Evolutionary conservation across 1,140 invertebrate species (phyloP), one percentile per base, ranked within the genome.

Genomic region (Prorops nasuta): DNA sequence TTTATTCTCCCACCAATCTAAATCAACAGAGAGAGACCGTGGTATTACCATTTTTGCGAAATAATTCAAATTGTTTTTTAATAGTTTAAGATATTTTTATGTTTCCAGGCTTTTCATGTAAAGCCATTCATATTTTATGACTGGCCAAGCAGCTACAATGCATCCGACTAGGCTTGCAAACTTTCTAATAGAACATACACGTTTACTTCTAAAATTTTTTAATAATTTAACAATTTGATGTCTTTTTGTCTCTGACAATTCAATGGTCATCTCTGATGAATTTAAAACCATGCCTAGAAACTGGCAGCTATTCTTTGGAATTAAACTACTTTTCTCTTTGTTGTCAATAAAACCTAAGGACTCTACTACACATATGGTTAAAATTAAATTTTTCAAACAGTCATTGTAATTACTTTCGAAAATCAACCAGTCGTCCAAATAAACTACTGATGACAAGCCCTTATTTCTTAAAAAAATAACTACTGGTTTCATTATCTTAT

Each of bases 401-500:
- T 51, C 21, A 7, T 28, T 3, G 3, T 31, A 45, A 8, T 44
- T 43, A 31, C 58, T 31, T 10, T 56, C 56, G 15, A 67, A 38
- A 8, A 66, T 42, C 1, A 66, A 43, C 32, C 63, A 53, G 34
- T 67, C 64, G 45, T 67, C 64, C 21, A 67, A 41, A 49, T 67
- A 69, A 18, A 58, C 47, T 9, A 70, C 61, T 9, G 57, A 56
- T 34, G 51, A 1, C 17, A 51, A 45, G 8, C 51, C 50, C 43
- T 42, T 35, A 36, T 51, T 3, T 42, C 54, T 34, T 7, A 63
- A 20, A 32, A 48, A 38, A 10, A 42, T 32, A 10, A 63, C 18
- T 9, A 62, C 44, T 1, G 63, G 61, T 47, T 56, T 57, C 49
- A 67, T 49, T 1, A 67, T 31, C 49, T 66, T 67, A 34, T 44